These are phyloP conservation scores for Stegodyphus dumicola DNA, from an alignment of 1,140 invertebrate genomes.

Conservation along the genomic window DNA sequence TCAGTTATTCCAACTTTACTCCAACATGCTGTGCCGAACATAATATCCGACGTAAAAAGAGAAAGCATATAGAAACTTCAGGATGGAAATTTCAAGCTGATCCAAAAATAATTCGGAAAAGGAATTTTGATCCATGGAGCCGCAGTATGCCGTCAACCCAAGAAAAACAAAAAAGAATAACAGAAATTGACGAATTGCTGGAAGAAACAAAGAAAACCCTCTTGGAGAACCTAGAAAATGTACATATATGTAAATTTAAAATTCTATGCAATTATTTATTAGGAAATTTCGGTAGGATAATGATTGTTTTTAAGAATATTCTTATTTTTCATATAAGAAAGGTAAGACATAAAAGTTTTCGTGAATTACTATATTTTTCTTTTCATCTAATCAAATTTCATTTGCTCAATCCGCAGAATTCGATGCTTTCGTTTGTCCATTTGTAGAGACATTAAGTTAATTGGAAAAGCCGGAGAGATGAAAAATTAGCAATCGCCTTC, in stretches of 20 bases:
- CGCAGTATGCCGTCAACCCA: background rate
- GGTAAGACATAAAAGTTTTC: too few relatives aligned
- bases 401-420: too few relatives aligned
- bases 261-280: background rate
- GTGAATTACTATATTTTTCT: too few relatives aligned
- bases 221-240: background rate
- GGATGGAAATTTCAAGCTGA: conserved; percentile 21
- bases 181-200: conserved; percentile 1
- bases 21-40: background rate
- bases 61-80: conserved; percentile 3
- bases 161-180: background rate
- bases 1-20: background rate
- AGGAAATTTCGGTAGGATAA: too few relatives aligned
- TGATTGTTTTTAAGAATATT: too few relatives aligned
- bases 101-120: background rate
- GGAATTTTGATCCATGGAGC: conserved; percentile 1
- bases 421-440: too few relatives aligned
- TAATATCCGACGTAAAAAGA: background rate
- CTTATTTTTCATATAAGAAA: too few relatives aligned
- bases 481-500: too few relatives aligned
- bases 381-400: too few relatives aligned
- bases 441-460: too few relatives aligned
- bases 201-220: background rate
- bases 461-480: too few relatives aligned
- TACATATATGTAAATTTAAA: background rate